Conservation (phyloP, 2,888 invertebrate genomes). For the Heliconius erato region DNA sequence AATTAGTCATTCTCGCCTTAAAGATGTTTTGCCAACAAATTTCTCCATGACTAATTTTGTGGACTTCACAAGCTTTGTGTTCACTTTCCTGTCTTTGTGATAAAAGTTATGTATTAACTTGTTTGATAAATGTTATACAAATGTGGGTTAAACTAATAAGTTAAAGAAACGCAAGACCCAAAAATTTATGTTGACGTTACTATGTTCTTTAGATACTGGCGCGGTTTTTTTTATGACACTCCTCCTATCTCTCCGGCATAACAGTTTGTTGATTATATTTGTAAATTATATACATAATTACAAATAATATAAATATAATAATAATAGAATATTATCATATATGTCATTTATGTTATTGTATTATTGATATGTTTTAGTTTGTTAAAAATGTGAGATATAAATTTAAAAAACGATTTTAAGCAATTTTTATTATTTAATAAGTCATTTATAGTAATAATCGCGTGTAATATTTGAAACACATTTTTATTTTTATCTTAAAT, state of each 20-base stretch:
- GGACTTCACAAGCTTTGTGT: constrained; percentile 10
- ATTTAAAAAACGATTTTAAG: no score
- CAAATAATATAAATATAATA: no score
- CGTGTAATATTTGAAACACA: background rate
- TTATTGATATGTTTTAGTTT: no score
- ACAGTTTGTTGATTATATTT: no score
- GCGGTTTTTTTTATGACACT: no score
- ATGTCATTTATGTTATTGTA: no score
- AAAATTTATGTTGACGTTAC: background rate
- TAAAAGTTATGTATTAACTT: constrained; percentile 9
- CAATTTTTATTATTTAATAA: no score
- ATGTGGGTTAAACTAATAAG: constrained; percentile 9
- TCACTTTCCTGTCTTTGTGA: background rate
- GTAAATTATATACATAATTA: no score
- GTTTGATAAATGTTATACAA: background rate
- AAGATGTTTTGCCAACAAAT: constrained; percentile 45
- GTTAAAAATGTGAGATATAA: no score
- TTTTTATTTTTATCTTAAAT: background rate
- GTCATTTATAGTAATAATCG: no score
- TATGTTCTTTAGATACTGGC: background rate
- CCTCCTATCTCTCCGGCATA: no score
- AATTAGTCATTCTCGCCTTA: constrained; percentile 34
- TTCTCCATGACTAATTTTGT: constrained; percentile 47
- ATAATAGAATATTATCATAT: no score
- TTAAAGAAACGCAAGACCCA: background rate